Percentiles rank a stretch among this genome's conserved stretches.
These are phyloP conservation scores for Euglossa dilemma DNA, from an alignment of 1,140 invertebrate species.

Conservation along the genomic window DNA sequence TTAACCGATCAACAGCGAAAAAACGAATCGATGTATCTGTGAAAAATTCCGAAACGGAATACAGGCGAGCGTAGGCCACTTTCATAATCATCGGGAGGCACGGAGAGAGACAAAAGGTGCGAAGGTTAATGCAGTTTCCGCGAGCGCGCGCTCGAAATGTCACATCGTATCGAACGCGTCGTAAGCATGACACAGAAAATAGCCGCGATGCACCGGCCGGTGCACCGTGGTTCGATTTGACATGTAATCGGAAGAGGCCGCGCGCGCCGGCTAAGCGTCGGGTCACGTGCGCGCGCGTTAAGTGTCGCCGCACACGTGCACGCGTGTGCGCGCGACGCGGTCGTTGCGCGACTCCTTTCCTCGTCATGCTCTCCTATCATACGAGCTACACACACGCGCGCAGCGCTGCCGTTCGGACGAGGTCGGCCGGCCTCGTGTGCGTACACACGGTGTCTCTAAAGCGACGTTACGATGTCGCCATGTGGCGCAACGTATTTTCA, in stretches of 20 bases:
- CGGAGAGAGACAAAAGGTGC: neutral
- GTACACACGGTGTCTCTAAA: conserved; percentile 8
- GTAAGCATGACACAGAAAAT: neutral
- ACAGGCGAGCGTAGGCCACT: too few species aligned
- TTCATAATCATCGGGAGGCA: too few species aligned
- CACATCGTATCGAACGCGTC: neutral
- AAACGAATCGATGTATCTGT: too few species aligned
- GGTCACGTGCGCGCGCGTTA: conserved; percentile 35
- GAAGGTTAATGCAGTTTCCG: neutral
- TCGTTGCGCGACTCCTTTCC: conserved; percentile 39
- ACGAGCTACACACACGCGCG: neutral
- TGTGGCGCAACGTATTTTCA: conserved; percentile 68
- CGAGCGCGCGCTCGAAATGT: neutral
- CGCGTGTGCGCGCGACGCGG: conserved; percentile 13
- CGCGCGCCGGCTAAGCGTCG: neutral
- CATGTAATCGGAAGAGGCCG: neutral
- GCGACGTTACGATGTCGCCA: conserved; percentile 61
- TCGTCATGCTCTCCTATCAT: conserved; percentile 36
- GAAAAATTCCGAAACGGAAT: too few species aligned
- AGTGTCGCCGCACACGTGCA: conserved; percentile 36
- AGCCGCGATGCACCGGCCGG: neutral
- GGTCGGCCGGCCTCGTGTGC: neutral
- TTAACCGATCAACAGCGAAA: too few species aligned
- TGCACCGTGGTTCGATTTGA: conserved; percentile 2
- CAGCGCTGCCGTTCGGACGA: neutral